phyloP scores from a whole-genome alignment of 2,797 vertebrate genomes.

The Sparus aurata region DNA sequence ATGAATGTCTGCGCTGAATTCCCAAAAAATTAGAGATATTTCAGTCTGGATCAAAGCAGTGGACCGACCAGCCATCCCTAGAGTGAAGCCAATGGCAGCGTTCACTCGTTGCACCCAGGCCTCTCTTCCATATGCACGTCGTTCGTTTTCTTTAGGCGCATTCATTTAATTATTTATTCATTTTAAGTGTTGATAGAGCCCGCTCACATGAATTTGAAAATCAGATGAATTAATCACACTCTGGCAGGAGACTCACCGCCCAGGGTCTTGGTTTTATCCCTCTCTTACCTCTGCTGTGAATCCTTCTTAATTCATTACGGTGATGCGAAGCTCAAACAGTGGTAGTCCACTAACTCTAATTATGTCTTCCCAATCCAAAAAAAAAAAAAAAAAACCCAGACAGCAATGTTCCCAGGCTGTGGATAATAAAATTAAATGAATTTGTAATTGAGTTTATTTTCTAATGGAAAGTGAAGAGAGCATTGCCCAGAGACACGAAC shows the following conservation, averaged over 20 bases:
- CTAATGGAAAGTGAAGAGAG: conserved; percentile 39
- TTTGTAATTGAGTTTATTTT: conserved; percentile 60
- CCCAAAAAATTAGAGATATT: background rate
- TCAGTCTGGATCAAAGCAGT: background rate
- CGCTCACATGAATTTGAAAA: conserved; percentile 39
- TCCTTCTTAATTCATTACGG: conserved; percentile 48
- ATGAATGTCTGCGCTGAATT: background rate
- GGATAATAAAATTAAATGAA: conserved; percentile 53
- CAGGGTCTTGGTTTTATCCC: conserved; percentile 20
- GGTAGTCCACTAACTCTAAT: conserved; percentile 54
- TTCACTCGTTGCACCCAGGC: conserved; percentile 1
- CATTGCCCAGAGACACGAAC: conserved; percentile 37
- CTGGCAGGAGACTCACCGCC: conserved; percentile 1
- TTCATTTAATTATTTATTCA: background rate
- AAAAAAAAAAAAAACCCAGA: conserved; percentile 18
- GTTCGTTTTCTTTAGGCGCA: conserved; percentile 3
- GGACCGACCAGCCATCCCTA: background rate
- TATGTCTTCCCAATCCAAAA: conserved; percentile 36
- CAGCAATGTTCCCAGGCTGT: conserved; percentile 43
- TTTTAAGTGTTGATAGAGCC: conserved; percentile 3
- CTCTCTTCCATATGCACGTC: background rate
- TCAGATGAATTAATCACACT: conserved; percentile 33
- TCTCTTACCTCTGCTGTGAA: conserved; percentile 42
- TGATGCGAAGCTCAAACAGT: conserved; percentile 26
- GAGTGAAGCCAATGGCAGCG: background rate